Percentiles rank a stretch among this genome's conserved stretches.
These are phyloP conservation scores for Pangasianodon hypophthalmus DNA, from an alignment of 2,113 vertebrate species.

Conservation along the genomic window DNA sequence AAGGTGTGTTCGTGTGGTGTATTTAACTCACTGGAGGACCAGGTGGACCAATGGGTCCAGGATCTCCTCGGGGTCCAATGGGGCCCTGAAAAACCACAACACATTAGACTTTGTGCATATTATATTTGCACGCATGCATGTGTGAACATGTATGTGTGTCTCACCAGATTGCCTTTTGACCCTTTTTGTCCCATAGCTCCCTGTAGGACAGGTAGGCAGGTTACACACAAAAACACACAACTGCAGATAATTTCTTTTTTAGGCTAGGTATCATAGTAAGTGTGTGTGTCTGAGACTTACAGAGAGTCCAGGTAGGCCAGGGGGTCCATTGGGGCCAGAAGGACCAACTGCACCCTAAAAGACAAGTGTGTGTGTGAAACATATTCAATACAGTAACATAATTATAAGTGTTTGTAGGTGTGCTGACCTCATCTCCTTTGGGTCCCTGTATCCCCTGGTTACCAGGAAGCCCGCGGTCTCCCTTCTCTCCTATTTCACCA, in stretches of 20 bases:
- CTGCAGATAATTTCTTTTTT: neutral
- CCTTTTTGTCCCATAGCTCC: slow-evolving; percentile 69
- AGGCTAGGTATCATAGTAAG: neutral
- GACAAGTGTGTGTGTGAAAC: neutral
- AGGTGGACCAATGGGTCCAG: slow-evolving; percentile 84
- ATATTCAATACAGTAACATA: neutral
- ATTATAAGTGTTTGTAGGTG: neutral
- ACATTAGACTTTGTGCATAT: neutral
- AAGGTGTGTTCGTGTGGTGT: neutral
- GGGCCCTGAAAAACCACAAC: slow-evolving; percentile 77
- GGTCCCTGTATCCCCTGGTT: slow-evolving; percentile 85
- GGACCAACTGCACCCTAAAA: slow-evolving; percentile 84
- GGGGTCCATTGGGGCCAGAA: slow-evolving; percentile 81
- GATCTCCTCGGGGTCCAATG: slow-evolving; percentile 89
- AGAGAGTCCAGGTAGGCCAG: slow-evolving; percentile 86
- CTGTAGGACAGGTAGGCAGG: slow-evolving; percentile 53
- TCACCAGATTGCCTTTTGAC: slow-evolving; percentile 75
- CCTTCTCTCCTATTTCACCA: slow-evolving; percentile 94
- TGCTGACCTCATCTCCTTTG: slow-evolving; percentile 91
- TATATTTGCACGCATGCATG: neutral
- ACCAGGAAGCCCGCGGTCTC: slow-evolving; percentile 91
- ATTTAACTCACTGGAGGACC: slow-evolving; percentile 86
- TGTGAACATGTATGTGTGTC: neutral
- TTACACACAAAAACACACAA: neutral
- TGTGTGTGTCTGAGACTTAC: slow-evolving; percentile 71